Conservation (phyloP, 2,888 invertebrate genomes). For the Idaea aversata region DNA sequence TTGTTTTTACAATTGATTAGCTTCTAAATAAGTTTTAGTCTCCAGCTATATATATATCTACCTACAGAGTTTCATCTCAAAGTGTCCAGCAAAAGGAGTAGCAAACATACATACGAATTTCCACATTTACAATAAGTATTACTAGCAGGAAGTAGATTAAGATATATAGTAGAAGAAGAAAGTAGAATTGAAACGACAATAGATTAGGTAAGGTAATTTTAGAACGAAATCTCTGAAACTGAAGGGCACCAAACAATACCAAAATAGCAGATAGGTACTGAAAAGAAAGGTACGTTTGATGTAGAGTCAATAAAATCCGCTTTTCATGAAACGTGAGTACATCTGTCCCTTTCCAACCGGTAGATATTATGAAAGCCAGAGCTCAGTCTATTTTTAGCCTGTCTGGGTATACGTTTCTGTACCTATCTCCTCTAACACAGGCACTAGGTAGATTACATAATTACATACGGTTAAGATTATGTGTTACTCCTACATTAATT, state of each 20-base stretch:
- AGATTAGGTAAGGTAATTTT: too few species aligned
- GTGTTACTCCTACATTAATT: background rate
- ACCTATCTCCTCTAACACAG: background rate
- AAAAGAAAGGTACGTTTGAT: background rate
- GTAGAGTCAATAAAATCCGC: background rate
- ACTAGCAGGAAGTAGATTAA: too few species aligned
- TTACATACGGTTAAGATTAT: background rate
- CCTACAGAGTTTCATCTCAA: too few species aligned
- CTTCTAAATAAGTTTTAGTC: too few species aligned
- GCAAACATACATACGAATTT: too few species aligned
- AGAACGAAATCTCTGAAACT: too few species aligned
- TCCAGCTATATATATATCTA: too few species aligned
- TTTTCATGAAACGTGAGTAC: background rate
- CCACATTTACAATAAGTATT: too few species aligned
- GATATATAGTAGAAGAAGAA: too few species aligned
- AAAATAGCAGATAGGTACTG: background rate
- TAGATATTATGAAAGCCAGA: background rate
- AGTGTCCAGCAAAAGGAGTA: too few species aligned
- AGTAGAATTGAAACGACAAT: too few species aligned
- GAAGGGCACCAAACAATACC: background rate
- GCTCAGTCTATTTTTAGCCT: conserved; percentile 4
- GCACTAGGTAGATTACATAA: background rate
- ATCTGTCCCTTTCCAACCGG: conserved; percentile 3
- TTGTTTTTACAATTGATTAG: too few species aligned
- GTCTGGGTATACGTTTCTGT: conserved; percentile 2